These are phyloP conservation scores for Sparidentex hasta DNA, from an alignment of 2,797 vertebrate genomes.

Conservation along the genomic window DNA sequence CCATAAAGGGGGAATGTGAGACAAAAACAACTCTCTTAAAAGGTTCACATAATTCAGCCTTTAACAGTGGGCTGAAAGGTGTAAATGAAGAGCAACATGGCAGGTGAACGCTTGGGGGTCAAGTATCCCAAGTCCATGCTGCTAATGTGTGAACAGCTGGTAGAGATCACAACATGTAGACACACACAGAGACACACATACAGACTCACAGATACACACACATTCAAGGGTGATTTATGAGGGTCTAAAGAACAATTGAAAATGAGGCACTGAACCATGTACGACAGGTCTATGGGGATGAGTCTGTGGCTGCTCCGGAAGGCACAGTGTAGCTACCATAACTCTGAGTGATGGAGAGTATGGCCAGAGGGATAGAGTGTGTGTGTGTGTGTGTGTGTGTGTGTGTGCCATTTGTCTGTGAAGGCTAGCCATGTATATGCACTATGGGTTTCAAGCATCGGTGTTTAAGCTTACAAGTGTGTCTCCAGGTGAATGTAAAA, in stretches of 20 bases:
- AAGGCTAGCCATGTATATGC: background rate
- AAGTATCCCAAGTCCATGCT: slow-evolving; percentile 38
- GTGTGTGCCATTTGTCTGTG: background rate
- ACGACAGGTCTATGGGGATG: slow-evolving; percentile 71
- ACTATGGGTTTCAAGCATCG: background rate
- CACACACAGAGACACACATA: slow-evolving; percentile 13
- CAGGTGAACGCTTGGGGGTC: slow-evolving; percentile 49
- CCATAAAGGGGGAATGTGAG: background rate
- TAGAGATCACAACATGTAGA: slow-evolving; percentile 33
- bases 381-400: background rate
- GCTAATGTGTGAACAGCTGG: slow-evolving; percentile 62
- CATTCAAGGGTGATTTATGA: slow-evolving; percentile 74
- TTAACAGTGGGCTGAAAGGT: slow-evolving; percentile 15
- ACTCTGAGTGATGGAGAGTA: slow-evolving; percentile 64
- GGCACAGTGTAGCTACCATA: slow-evolving; percentile 56
- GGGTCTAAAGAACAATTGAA: slow-evolving; percentile 77
- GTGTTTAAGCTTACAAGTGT: background rate
- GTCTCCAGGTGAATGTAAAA: slow-evolving; percentile 1
- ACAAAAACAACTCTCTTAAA: slow-evolving; percentile 17
- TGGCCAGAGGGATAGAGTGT: slow-evolving; percentile 31
- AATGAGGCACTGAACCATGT: slow-evolving; percentile 77
- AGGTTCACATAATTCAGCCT: slow-evolving; percentile 36
- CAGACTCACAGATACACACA: slow-evolving; percentile 34
- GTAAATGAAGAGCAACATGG: slow-evolving; percentile 46
- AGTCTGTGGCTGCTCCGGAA: slow-evolving; percentile 57